phyloP scores from a whole-genome alignment of 2,888 invertebrate species.

The Clusia tigrina region DNA sequence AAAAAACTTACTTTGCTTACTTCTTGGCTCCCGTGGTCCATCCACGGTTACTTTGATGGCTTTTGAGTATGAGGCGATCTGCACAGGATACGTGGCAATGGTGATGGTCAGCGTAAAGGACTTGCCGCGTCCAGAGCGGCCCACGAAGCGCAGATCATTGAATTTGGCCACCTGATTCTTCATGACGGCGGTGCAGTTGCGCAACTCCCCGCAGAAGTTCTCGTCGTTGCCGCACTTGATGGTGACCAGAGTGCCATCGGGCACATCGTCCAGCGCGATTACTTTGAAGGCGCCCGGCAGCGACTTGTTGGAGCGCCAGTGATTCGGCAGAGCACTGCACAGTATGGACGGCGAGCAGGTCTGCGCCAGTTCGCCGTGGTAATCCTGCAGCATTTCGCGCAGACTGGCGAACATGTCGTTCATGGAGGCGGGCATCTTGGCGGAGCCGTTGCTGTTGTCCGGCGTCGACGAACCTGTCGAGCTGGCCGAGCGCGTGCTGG shows the following conservation, averaged over 20 bases:
- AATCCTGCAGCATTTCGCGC: slow-evolving; percentile 83
- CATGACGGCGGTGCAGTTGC: slow-evolving; percentile 94
- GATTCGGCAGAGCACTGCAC: slow-evolving; percentile 91
- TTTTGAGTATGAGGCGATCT: slow-evolving; percentile 92
- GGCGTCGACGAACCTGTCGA: slow-evolving; percentile 46
- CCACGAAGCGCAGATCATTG: slow-evolving; percentile 97
- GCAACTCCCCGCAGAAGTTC: slow-evolving; percentile 93
- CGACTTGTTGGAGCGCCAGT: slow-evolving; percentile 98
- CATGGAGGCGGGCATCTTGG: slow-evolving; percentile 69
- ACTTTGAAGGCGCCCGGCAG: slow-evolving; percentile 96
- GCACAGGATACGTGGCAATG: slow-evolving; percentile 75
- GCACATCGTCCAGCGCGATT: slow-evolving; percentile 90
- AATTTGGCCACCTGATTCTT: slow-evolving; percentile 99
- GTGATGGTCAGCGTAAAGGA: slow-evolving; percentile 95
- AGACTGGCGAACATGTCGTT: slow-evolving; percentile 79
- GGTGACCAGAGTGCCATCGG: slow-evolving; percentile 92
- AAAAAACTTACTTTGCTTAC: slow-evolving; percentile 90
- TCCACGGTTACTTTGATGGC: slow-evolving; percentile 99
- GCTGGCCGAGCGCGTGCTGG: slow-evolving; percentile 37
- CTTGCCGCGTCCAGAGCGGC: slow-evolving; percentile 95
- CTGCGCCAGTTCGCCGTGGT: slow-evolving; percentile 90
- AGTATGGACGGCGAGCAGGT: slow-evolving; percentile 96
- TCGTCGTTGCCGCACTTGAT: slow-evolving; percentile 98
- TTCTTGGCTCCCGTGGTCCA: slow-evolving; percentile 96
- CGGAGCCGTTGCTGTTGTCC: slow-evolving; percentile 41